Evolutionary conservation across 1,140 invertebrate species (phyloP).

Genomic region (Lasioglossum baleicum): DNA sequence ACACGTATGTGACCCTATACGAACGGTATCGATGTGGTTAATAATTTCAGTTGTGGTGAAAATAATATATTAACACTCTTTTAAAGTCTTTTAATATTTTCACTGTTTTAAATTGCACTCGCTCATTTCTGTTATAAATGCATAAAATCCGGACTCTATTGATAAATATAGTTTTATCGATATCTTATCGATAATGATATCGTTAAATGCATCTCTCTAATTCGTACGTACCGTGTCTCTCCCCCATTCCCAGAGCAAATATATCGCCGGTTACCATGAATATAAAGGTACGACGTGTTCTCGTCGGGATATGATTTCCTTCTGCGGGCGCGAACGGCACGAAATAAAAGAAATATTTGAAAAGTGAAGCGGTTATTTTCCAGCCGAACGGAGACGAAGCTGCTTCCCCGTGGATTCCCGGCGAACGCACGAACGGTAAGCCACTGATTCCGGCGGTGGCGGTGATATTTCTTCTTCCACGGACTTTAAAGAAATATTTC

Average conservation of each 20-base stretch:
- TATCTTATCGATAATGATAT: too few relatives aligned
- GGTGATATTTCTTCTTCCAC: not conserved
- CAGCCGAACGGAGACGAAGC: not conserved
- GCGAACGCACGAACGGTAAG: not conserved
- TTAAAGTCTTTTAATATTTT: too few relatives aligned
- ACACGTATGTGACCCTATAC: too few relatives aligned
- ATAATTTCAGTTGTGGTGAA: too few relatives aligned
- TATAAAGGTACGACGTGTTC: not conserved
- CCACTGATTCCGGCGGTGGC: conserved; percentile 3
- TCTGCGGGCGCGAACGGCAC: conserved; percentile 11
- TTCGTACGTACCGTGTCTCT: not conserved
- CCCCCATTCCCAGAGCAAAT: not conserved
- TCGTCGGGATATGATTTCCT: conserved; percentile 18
- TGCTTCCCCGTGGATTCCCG: not conserved
- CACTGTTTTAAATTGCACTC: too few relatives aligned
- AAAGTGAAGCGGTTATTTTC: conserved; percentile 41
- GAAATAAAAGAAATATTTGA: conserved; percentile 29
- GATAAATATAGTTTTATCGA: too few relatives aligned
- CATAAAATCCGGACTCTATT: too few relatives aligned
- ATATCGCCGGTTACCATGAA: conserved; percentile 10
- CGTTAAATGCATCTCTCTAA: too few relatives aligned
- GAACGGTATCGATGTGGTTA: too few relatives aligned
- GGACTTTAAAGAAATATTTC: not conserved
- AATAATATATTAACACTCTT: too few relatives aligned
- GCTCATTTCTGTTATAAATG: too few relatives aligned